phyloP scores from a whole-genome alignment of 2,113 vertebrate genomes.

The Epinephelus moara region DNA sequence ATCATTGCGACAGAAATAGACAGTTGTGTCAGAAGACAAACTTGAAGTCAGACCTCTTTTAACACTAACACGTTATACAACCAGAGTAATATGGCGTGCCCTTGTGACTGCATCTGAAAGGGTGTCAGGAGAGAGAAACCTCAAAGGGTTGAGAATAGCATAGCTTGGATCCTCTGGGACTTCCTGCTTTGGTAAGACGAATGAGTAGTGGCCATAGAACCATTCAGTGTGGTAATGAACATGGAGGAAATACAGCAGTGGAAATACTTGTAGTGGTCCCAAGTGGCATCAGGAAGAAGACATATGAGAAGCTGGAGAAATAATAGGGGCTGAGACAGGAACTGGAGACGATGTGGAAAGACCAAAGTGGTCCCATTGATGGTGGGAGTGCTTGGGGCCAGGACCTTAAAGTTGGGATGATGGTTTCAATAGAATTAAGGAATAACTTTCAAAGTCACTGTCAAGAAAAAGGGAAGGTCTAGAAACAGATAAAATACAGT shows the following conservation, averaged over 20 bases:
- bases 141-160: neutral
- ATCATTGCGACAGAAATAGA: neutral
- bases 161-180: neutral
- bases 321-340: neutral
- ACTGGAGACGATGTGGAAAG: neutral
- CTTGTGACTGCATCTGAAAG: neutral
- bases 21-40: neutral
- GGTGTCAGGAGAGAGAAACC: neutral
- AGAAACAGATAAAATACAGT: neutral
- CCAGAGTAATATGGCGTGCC: neutral
- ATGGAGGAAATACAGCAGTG: conserved; percentile 11
- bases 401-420: neutral
- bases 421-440: neutral
- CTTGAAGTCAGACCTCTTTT: neutral
- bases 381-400: neutral
- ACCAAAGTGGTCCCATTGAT: neutral
- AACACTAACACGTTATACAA: neutral
- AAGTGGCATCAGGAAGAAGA: conserved; percentile 10
- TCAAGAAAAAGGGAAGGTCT: neutral
- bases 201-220: conserved; percentile 7
- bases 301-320: conserved; percentile 16
- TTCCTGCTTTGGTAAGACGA: neutral
- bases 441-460: neutral
- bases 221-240: conserved; percentile 4
- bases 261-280: conserved; percentile 10